These are phyloP conservation scores for Calidris pygmaea DNA, from an alignment of 2,113 vertebrate species.

Conservation along the genomic window DNA sequence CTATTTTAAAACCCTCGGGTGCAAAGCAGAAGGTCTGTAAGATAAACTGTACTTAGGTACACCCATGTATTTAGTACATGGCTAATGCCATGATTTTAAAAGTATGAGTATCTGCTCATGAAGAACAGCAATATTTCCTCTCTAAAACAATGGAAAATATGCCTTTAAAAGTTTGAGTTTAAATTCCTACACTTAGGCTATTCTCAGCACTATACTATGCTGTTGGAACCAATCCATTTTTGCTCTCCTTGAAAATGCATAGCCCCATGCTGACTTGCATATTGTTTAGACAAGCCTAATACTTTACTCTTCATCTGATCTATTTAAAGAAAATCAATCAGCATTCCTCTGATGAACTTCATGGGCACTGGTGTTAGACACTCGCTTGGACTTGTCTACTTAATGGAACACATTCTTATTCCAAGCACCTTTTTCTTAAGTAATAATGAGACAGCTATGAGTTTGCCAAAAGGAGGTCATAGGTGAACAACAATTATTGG, in stretches of 20 bases:
- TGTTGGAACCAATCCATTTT: constrained; percentile 20
- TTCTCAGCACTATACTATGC: not conserved
- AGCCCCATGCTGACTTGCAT: constrained; percentile 25
- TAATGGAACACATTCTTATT: constrained; percentile 44
- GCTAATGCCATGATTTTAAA: not conserved
- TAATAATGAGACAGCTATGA: not conserved
- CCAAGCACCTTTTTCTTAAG: not conserved
- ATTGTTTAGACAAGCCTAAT: constrained; percentile 58
- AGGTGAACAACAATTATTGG: constrained; percentile 12
- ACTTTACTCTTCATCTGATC: not conserved
- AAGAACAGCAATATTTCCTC: not conserved
- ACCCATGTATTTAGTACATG: too few relatives aligned
- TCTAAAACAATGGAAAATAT: not conserved
- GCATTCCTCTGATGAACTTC: constrained; percentile 53
- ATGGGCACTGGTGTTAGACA: not conserved
- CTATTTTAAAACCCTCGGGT: not conserved
- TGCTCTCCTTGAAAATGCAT: not conserved
- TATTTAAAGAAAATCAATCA: constrained; percentile 65
- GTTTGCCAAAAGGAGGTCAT: constrained; percentile 8
- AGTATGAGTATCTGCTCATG: not conserved
- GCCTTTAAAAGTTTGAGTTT: not conserved
- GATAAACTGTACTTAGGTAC: not conserved
- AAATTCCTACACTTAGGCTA: not conserved
- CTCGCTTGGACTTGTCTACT: constrained; percentile 7
- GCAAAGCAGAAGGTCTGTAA: not conserved